Conservation (phyloP, 2,797 vertebrate species). For the Amblyopsis hoosieri region DNA sequence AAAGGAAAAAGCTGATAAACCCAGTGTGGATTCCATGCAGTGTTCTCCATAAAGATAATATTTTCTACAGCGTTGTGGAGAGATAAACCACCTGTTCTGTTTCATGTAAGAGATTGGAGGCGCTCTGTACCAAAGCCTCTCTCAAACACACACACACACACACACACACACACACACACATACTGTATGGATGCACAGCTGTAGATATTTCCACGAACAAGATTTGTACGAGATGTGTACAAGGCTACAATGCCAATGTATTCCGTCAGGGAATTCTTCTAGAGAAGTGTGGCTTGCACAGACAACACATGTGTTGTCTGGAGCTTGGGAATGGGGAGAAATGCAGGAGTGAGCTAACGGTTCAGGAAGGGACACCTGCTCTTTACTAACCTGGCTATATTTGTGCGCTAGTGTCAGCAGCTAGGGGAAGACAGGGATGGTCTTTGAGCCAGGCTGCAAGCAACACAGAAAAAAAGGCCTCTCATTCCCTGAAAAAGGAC, state of each 20-base stretch:
- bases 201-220: not conserved
- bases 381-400: too few species aligned
- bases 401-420: too few species aligned
- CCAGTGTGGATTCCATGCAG: conserved; percentile 41
- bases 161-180: not conserved
- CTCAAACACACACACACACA: not conserved
- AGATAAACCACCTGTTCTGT: conserved; percentile 39
- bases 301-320: too few species aligned
- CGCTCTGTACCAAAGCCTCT: not conserved
- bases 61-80: conserved; percentile 41
- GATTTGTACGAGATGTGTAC: not conserved
- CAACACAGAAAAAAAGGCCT: too few species aligned
- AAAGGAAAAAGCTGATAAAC: conserved; percentile 62
- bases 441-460: too few species aligned
- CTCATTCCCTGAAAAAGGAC: too few species aligned
- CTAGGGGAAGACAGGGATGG: too few species aligned
- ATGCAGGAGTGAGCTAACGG: not conserved
- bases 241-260: not conserved
- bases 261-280: too few species aligned
- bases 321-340: not conserved
- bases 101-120: conserved; percentile 43
- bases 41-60: conserved; percentile 46
- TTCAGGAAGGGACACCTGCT: too few species aligned
- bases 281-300: too few species aligned
- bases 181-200: not conserved